Evolutionary conservation across 2,797 vertebrate species (phyloP).

Genomic region (Leucoraja ocellata): DNA sequence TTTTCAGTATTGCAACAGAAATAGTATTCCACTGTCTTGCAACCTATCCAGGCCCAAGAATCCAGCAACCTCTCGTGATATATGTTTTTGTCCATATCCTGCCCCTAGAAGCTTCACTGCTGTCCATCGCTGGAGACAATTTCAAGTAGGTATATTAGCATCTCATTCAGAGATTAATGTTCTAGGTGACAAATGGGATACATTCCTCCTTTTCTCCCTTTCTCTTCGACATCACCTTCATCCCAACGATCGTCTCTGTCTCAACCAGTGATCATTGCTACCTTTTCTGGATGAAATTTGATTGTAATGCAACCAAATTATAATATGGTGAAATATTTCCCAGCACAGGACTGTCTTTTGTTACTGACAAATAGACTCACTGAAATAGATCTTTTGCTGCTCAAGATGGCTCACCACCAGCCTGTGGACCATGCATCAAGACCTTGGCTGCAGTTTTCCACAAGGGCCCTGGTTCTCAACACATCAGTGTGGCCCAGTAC

Average conservation of each 20-base stretch:
- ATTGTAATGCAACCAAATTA: not conserved
- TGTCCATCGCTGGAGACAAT: not conserved
- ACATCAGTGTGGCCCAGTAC: too few species aligned
- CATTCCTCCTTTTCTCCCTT: not conserved
- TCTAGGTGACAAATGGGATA: not conserved
- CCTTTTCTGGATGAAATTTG: not conserved
- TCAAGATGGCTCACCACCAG: too few species aligned
- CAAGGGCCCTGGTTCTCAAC: too few species aligned
- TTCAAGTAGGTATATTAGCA: not conserved
- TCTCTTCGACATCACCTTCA: not conserved
- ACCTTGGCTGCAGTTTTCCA: too few species aligned
- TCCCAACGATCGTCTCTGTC: not conserved
- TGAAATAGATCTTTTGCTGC: too few species aligned
- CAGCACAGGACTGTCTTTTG: too few species aligned
- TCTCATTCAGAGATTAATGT: not conserved
- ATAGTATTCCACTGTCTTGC: not conserved
- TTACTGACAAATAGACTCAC: too few species aligned
- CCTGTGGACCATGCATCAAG: too few species aligned
- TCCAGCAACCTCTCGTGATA: not conserved
- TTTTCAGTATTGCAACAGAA: not conserved
- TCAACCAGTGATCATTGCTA: not conserved
- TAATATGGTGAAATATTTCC: not conserved
- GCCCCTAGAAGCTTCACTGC: not conserved
- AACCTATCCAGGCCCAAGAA: not conserved
- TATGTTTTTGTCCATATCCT: not conserved